A percentile compares a stretch with the other conserved stretches of the same genome.
Evolutionary conservation across 2,888 invertebrate genomes (phyloP).

Genomic region (Tromatobia lineatoria): DNA sequence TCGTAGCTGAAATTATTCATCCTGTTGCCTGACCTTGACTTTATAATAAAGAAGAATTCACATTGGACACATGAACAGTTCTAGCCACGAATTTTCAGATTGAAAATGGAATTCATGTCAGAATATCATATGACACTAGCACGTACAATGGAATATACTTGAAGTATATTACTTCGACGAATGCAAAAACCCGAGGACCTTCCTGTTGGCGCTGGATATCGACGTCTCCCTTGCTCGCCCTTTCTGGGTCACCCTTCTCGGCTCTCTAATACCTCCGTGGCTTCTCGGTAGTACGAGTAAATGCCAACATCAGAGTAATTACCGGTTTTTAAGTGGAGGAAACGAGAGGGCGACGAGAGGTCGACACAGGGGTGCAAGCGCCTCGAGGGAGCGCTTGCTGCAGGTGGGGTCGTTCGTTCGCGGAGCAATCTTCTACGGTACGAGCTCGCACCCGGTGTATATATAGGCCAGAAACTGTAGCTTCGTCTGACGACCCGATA

Average conservation of each 20-base stretch:
- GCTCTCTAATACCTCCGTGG: conserved; percentile 38
- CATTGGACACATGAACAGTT: no score
- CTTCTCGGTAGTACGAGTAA: conserved; percentile 65
- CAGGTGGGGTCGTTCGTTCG: not conserved
- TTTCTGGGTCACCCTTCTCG: conserved; percentile 9
- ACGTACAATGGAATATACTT: not conserved
- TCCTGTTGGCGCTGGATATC: conserved; percentile 25
- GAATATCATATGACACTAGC: not conserved
- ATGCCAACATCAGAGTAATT: conserved; percentile 77
- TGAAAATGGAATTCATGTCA: no score
- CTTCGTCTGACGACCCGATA: conserved; percentile 15
- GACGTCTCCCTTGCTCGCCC: not conserved
- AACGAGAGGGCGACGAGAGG: conserved; percentile 70
- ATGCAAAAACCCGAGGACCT: conserved; percentile 56
- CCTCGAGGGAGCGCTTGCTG: not conserved
- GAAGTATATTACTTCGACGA: conserved; percentile 60
- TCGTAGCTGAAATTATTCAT: no score
- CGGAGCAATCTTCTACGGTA: not conserved
- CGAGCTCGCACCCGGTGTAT: not conserved
- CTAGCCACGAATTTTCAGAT: no score
- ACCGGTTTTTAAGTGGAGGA: conserved; percentile 79
- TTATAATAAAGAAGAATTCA: no score
- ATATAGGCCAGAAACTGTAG: not conserved
- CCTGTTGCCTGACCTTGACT: no score
- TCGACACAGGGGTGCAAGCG: conserved; percentile 50